Conservation (phyloP, 2,888 invertebrate genomes). For the Odontomyia ornata region DNA sequence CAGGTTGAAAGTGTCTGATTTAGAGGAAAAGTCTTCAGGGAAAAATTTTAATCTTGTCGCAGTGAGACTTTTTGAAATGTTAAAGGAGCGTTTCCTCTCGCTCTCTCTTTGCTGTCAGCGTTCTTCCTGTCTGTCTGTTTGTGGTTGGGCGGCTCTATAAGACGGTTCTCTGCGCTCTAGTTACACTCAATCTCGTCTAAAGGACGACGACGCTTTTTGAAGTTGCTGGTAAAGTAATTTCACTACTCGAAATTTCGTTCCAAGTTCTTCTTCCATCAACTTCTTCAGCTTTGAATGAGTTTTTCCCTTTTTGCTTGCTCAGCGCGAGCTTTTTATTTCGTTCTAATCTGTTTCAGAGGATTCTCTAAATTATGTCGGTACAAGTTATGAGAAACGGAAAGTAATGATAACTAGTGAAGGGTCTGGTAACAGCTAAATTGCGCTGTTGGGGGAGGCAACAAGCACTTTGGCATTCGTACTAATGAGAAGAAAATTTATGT, state of each 20-base stretch:
- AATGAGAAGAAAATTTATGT: too few relatives aligned
- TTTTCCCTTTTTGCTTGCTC: not conserved
- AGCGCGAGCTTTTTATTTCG: not conserved
- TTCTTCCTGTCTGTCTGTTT: not conserved
- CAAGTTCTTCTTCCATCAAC: not conserved
- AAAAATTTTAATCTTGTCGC: conserved; percentile 33
- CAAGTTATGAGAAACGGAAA: too few relatives aligned
- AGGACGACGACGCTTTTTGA: not conserved
- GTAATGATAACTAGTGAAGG: too few relatives aligned
- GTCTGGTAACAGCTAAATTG: too few relatives aligned
- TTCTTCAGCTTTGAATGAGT: not conserved
- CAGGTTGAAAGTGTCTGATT: conserved; percentile 7
- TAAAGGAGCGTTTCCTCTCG: not conserved
- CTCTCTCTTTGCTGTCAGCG: not conserved
- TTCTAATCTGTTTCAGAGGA: conserved; percentile 12
- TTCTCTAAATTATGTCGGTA: not conserved
- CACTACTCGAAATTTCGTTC: not conserved
- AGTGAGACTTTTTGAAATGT: conserved; percentile 11
- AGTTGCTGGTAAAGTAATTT: not conserved
- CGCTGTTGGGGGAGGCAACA: too few relatives aligned
- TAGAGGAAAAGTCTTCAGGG: conserved; percentile 21
- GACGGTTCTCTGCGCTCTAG: not conserved
- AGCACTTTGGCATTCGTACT: too few relatives aligned
- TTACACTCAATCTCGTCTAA: not conserved
- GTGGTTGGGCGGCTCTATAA: not conserved